Evolutionary conservation across 2,888 invertebrate species (phyloP).

Genomic region (Ochropleura plecta): DNA sequence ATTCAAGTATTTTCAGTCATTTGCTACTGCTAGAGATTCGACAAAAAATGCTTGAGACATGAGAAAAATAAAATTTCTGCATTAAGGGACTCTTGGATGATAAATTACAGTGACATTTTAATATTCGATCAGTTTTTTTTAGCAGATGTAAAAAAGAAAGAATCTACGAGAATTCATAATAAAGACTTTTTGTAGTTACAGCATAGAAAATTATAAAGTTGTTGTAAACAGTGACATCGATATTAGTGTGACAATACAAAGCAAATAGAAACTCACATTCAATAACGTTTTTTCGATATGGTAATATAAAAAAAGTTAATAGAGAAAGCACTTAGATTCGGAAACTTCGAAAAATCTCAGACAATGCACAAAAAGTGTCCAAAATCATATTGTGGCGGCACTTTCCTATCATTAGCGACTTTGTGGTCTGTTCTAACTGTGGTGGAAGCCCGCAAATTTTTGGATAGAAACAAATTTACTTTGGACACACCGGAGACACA

Average conservation of each 20-base stretch:
- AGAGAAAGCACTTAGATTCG: conserved; percentile 62
- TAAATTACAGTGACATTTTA: conserved; percentile 68
- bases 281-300: conserved; percentile 55
- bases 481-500: conserved; percentile 75
- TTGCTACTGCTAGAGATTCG: conserved; percentile 66
- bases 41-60: conserved; percentile 65
- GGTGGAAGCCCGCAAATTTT: conserved; percentile 76
- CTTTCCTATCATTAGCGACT: conserved; percentile 86
- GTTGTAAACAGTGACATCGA: conserved; percentile 21
- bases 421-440: conserved; percentile 79
- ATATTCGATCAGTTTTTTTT: conserved; percentile 57
- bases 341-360: conserved; percentile 68
- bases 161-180: conserved; percentile 30
- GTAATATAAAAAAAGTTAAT: conserved; percentile 58
- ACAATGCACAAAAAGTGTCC: conserved; percentile 72
- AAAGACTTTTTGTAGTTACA: conserved; percentile 26
- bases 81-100: conserved; percentile 65
- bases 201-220: conserved; percentile 37
- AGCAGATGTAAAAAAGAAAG: conserved; percentile 22
- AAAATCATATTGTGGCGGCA: conserved; percentile 75
- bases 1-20: conserved; percentile 76
- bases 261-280: conserved; percentile 50
- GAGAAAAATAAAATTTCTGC: conserved; percentile 68
- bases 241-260: conserved; percentile 23
- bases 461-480: conserved; percentile 79